A percentile compares a stretch with the other conserved stretches of the same genome.
These are phyloP conservation scores for Brachionus koreanus DNA, from an alignment of 1,140 invertebrate species.

Conservation along the genomic window DNA sequence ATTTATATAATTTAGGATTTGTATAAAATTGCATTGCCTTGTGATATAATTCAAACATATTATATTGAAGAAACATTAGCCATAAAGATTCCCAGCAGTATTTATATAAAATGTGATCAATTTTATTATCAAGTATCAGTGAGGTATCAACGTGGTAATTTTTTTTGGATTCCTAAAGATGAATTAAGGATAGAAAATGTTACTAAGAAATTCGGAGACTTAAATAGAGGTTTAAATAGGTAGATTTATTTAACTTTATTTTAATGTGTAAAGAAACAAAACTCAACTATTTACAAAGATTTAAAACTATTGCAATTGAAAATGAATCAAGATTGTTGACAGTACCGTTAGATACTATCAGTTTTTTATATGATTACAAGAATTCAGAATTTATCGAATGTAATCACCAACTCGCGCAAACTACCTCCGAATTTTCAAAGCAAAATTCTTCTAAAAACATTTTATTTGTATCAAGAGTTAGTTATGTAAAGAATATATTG, in stretches of 20 bases:
- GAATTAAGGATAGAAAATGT: neutral
- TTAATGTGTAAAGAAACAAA: no score
- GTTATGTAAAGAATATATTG: neutral
- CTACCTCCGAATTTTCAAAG: neutral
- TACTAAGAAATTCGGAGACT: neutral
- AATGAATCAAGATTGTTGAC: no score
- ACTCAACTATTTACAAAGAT: no score
- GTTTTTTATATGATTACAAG: neutral
- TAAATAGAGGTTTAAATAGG: neutral
- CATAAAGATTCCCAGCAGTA: neutral
- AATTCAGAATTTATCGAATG: conserved; percentile 4
- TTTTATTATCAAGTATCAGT: neutral
- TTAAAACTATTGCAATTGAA: neutral
- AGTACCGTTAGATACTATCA: neutral
- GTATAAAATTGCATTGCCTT: neutral
- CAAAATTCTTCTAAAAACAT: neutral
- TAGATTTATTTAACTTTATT: neutral
- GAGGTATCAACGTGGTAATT: neutral
- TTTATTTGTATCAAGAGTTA: neutral
- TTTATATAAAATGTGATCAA: neutral
- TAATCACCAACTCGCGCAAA: neutral
- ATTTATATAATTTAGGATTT: neutral
- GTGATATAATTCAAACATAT: neutral
- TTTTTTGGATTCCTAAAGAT: neutral
- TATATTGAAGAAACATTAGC: neutral